These are phyloP conservation scores for Tortricodes alternella DNA, from an alignment of 2,888 invertebrate species.

Conservation along the genomic window DNA sequence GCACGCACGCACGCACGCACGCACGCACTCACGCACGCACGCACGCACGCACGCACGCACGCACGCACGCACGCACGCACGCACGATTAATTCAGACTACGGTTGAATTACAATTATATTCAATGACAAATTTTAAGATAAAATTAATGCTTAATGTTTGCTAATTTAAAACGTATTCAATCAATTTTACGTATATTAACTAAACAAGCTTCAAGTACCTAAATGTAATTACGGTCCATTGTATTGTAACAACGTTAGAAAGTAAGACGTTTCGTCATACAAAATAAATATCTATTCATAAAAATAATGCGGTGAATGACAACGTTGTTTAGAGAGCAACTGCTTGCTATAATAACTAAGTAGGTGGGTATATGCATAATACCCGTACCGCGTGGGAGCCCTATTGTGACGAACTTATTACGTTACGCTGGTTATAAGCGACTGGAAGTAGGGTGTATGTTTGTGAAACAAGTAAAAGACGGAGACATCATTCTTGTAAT, in stretches of 20 bases:
- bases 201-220: constrained; percentile 33
- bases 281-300: constrained; percentile 58
- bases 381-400: constrained; percentile 63
- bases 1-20: too few relatives aligned
- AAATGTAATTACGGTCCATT: constrained; percentile 59
- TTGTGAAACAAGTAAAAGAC: neutral
- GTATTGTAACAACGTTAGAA: constrained; percentile 63
- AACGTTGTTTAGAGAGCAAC: constrained; percentile 39
- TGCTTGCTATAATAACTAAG: constrained; percentile 17
- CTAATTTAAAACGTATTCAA: neutral
- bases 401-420: constrained; percentile 49
- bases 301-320: constrained; percentile 57
- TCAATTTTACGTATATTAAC: constrained; percentile 20
- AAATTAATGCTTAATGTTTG: neutral
- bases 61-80: too few relatives aligned
- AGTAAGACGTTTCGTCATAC: constrained; percentile 64
- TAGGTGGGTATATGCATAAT: constrained; percentile 44
- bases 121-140: neutral
- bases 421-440: constrained; percentile 7
- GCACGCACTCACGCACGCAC: too few relatives aligned
- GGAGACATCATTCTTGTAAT: too few relatives aligned
- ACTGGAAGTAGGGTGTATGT: neutral
- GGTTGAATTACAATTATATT: constrained; percentile 6
- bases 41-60: too few relatives aligned
- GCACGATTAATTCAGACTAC: neutral